Evolutionary conservation across 1,140 invertebrate genomes (phyloP), one percentile per base, ranked within the genome.

Genomic region (Drosophila bocki): DNA sequence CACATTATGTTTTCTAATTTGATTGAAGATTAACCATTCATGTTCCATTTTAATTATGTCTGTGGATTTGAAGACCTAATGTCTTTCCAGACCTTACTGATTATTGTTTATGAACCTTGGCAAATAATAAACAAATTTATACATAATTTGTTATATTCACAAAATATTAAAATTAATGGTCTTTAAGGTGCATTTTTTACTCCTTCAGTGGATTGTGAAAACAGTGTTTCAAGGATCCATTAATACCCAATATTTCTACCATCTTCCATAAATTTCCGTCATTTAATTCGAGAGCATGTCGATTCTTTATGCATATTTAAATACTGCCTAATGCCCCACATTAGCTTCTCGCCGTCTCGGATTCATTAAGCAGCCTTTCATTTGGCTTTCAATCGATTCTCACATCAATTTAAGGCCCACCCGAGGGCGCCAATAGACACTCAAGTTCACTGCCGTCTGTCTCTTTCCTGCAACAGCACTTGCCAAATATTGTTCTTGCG

Each of bases 361-460:
- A 37, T 60, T 79, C 47, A 59, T 56, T 42, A 56, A 47, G 57
- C 37, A 57, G 62, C 71, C 58, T 82, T 82, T 69, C 75, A 75
- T 50, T 82, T 61, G 80, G 62, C 60, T 47, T 65, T 39, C 50
- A 64, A 83, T 79, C 75, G 80, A 83, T 82, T 82, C 77, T 82
- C 65, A 72, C 50, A 64, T 72, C 50, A 67, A 58, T 85, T 85
- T 72, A 65, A 65, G 57, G 56, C 44, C 33, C 59, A 68, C 39
- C 65, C 64, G 59, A 33, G 45, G 65, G 35, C 60, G 60, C 59
- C 65, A 63, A 63, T 63, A 63, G 41, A 56, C 33, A 63, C 60
- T 54, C 60, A 33, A 68, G 64, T 68, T 47, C 56, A 67, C 32
- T 35, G 15, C 29, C 9, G 17, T 6, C 19, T 22, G 45, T 53